A percentile compares a stretch with the other conserved stretches of the same genome.
These are phyloP conservation scores for Camelus dromedarius DNA, from an alignment of 2,113 vertebrate species.

Conservation along the genomic window DNA sequence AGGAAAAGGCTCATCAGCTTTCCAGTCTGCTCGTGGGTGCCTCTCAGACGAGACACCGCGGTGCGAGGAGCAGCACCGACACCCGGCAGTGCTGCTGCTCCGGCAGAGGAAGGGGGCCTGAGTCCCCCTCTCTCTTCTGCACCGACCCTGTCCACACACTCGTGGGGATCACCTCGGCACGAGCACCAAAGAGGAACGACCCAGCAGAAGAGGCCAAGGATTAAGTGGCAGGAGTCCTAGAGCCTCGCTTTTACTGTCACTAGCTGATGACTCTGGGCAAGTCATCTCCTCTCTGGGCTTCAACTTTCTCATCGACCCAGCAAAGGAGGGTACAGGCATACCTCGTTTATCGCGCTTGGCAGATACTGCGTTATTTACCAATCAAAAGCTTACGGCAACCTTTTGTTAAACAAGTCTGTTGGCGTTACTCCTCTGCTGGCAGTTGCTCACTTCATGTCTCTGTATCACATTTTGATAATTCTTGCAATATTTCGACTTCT, in stretches of 20 bases:
- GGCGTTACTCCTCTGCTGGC: background rate
- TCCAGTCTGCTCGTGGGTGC: conserved; percentile 59
- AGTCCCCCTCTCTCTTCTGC: background rate
- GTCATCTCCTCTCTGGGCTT: background rate
- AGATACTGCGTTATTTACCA: background rate
- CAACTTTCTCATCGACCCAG: background rate
- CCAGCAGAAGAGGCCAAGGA: background rate
- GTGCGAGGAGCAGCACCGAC: background rate
- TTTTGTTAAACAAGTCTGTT: background rate
- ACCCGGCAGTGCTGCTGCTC: background rate
- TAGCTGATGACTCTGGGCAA: background rate
- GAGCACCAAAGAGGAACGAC: conserved; percentile 46
- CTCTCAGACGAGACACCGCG: background rate
- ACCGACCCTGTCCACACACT: background rate
- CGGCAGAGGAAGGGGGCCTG: background rate
- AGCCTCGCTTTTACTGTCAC: background rate
- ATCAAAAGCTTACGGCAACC: background rate
- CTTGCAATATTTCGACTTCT: background rate
- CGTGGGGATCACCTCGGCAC: background rate
- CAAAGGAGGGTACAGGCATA: background rate
- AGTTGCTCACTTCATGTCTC: background rate
- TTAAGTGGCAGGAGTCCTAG: background rate
- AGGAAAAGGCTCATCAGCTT: conserved; percentile 85
- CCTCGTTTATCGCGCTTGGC: background rate
- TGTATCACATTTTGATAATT: background rate